Percentiles rank a stretch among this genome's conserved stretches.
Conservation (phyloP, 2,113 vertebrate genomes). For the Candoia aspera region DNA sequence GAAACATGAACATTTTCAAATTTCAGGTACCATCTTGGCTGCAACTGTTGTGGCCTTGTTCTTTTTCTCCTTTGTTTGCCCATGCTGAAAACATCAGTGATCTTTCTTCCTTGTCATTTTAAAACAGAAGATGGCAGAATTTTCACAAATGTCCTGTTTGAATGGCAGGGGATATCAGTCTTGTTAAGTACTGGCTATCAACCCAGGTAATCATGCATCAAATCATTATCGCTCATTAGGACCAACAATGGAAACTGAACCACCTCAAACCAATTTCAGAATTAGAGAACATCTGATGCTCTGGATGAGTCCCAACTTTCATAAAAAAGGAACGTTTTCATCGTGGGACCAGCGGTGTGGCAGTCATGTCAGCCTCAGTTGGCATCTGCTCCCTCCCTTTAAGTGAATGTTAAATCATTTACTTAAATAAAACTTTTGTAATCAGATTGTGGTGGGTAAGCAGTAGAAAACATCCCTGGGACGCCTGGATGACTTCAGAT, state of each 20-base stretch:
- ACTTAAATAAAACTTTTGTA: background rate
- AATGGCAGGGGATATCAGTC: constrained; percentile 33
- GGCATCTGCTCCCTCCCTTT: background rate
- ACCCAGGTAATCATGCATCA: constrained; percentile 34
- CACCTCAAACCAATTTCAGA: constrained; percentile 29
- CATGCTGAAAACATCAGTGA: background rate
- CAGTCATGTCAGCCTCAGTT: background rate
- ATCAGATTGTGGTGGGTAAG: background rate
- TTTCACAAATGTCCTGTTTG: constrained; percentile 37
- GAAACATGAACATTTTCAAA: background rate
- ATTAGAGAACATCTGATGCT: background rate
- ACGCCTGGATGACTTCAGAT: background rate
- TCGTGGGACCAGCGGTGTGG: background rate
- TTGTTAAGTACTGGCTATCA: constrained; percentile 44
- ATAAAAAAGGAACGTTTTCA: constrained; percentile 16
- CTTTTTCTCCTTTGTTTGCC: background rate
- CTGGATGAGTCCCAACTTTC: constrained; percentile 3
- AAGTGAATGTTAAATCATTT: background rate
- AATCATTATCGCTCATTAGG: constrained; percentile 41
- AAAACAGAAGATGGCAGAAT: background rate
- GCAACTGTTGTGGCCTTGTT: background rate
- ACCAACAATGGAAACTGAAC: constrained; percentile 10
- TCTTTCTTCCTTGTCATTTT: constrained; percentile 31
- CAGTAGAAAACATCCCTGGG: background rate
- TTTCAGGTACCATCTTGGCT: background rate